phyloP scores from a whole-genome alignment of 1,140 invertebrate genomes.

The Riptortus pedestris region DNA sequence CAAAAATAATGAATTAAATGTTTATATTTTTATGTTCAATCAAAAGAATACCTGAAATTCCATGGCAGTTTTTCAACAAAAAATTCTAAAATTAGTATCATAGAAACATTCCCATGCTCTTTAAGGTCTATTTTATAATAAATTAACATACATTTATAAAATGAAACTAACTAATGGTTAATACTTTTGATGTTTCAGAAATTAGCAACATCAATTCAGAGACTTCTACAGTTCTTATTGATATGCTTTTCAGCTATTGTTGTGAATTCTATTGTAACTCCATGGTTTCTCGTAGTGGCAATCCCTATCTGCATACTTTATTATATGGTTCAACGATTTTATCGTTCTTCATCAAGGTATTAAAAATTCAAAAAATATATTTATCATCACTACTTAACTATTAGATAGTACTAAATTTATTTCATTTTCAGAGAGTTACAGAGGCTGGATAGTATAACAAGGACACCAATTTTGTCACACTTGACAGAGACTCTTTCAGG shows the following conservation, averaged over 20 bases:
- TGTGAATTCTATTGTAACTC: constrained; percentile 57
- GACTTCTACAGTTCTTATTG: constrained; percentile 57
- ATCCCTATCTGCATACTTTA: constrained; percentile 54
- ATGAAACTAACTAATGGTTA: no score
- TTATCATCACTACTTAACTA: background rate
- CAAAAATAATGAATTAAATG: no score
- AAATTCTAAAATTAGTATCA: no score
- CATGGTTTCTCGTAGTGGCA: constrained; percentile 57
- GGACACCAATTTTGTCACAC: constrained; percentile 60
- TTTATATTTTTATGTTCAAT: no score
- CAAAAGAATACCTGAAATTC: no score
- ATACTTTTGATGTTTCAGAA: constrained; percentile 60
- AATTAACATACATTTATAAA: no score
- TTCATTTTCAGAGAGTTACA: constrained; percentile 51
- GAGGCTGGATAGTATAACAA: constrained; percentile 47
- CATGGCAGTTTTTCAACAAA: no score
- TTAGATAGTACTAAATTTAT: background rate
- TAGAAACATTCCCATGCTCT: no score
- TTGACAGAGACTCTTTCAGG: constrained; percentile 59
- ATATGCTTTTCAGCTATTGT: constrained; percentile 60
- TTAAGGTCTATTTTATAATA: no score
- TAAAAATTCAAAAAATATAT: background rate
- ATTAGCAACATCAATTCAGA: constrained; percentile 60
- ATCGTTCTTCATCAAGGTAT: constrained; percentile 58
- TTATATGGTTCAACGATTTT: constrained; percentile 57